These are phyloP conservation scores for Eupithecia dodoneata DNA, from an alignment of 2,888 invertebrate species.

Conservation along the genomic window DNA sequence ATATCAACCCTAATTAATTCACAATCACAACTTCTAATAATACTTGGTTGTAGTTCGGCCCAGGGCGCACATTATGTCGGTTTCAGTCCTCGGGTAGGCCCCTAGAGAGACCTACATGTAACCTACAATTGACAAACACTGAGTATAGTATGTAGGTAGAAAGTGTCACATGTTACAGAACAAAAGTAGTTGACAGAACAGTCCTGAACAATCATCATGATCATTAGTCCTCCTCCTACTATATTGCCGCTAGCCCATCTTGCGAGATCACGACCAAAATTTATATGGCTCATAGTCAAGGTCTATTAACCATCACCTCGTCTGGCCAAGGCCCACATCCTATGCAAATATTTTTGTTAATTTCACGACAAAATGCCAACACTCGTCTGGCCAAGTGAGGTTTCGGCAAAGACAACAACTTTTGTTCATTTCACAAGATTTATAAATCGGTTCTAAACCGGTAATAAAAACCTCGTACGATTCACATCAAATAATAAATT, in stretches of 20 bases:
- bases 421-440: not conserved
- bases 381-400: too few relatives aligned
- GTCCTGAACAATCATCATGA: not conserved
- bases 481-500: constrained; percentile 41
- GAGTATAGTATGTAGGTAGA: not conserved
- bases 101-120: not conserved
- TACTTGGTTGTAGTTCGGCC: constrained; percentile 17
- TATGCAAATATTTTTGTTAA: too few relatives aligned
- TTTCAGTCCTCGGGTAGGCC: constrained; percentile 10
- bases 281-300: not conserved
- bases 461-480: constrained; percentile 15
- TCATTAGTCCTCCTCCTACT: not conserved
- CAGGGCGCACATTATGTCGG: constrained; percentile 18
- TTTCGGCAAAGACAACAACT: too few relatives aligned
- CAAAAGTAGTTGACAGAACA: too few relatives aligned
- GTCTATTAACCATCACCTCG: not conserved
- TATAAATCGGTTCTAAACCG: not conserved
- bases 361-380: too few relatives aligned
- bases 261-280: not conserved
- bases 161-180: not conserved
- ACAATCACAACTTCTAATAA: constrained; percentile 20
- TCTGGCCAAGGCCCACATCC: not conserved
- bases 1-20: constrained; percentile 15
- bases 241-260: too few relatives aligned
- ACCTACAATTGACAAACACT: constrained; percentile 6